Evolutionary conservation across 2,113 vertebrate species (phyloP).

Genomic region (Bombycilla garrulus): DNA sequence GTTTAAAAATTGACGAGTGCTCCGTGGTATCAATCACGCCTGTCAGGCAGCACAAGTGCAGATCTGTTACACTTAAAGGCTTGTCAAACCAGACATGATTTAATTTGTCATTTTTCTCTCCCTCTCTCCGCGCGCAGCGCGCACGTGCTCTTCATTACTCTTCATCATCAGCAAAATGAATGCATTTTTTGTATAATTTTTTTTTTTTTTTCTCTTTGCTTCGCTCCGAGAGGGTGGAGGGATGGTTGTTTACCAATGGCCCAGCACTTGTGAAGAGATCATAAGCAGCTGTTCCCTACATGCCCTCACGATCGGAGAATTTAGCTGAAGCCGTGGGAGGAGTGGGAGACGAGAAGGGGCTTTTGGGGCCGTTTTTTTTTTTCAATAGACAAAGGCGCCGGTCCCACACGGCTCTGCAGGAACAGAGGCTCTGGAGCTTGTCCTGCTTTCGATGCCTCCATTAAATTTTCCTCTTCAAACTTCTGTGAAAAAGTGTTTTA

Average conservation of each 20-base stretch:
- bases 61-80: constrained; percentile 76
- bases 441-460: background rate
- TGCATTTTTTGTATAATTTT: constrained; percentile 66
- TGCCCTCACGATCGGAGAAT: constrained; percentile 49
- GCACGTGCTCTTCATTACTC: constrained; percentile 74
- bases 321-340: constrained; percentile 28
- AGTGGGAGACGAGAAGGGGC: background rate
- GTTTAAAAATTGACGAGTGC: constrained; percentile 74
- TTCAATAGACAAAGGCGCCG: constrained; percentile 44
- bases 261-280: constrained; percentile 71
- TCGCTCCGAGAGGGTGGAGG: background rate
- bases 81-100: constrained; percentile 76
- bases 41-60: constrained; percentile 72
- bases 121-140: background rate
- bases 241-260: constrained; percentile 69
- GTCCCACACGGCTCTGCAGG: background rate
- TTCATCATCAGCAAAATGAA: constrained; percentile 65
- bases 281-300: constrained; percentile 69
- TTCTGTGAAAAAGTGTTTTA: background rate
- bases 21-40: constrained; percentile 73
- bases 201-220: background rate
- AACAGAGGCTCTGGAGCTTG: background rate
- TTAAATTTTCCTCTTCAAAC: background rate
- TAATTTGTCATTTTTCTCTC: constrained; percentile 72
- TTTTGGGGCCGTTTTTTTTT: background rate